Percentiles rank a stretch among this genome's conserved stretches.
Conservation (phyloP, 2,797 vertebrate species). For the Lates japonicus region DNA sequence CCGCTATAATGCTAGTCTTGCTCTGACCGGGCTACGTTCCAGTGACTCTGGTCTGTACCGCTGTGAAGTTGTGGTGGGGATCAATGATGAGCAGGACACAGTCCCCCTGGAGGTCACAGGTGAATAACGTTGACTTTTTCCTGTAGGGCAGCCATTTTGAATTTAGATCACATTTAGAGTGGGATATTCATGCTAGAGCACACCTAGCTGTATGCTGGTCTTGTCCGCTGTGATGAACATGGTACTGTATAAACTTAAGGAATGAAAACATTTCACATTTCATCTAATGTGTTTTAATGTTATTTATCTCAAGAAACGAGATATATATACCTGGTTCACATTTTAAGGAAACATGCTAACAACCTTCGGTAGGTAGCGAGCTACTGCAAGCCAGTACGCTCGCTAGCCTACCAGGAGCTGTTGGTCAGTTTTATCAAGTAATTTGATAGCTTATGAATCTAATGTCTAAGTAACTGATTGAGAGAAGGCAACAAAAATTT, state of each 20-base stretch:
- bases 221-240: not conserved
- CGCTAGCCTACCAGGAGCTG: not conserved
- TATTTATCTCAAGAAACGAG: not conserved
- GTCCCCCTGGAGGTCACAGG: conserved; percentile 95
- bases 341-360: not conserved
- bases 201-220: no score
- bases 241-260: not conserved
- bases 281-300: not conserved
- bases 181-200: not conserved
- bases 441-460: conserved; percentile 2
- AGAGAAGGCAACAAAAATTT: not conserved
- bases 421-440: not conserved
- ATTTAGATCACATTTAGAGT: not conserved
- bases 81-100: conserved; percentile 95
- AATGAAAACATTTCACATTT: not conserved
- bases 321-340: not conserved
- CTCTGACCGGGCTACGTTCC: conserved; percentile 88
- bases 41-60: conserved; percentile 96
- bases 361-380: not conserved
- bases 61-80: conserved; percentile 95
- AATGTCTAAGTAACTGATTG: not conserved
- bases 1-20: conserved; percentile 92
- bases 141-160: not conserved
- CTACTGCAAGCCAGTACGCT: not conserved
- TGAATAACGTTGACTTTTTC: conserved; percentile 66